A percentile compares a stretch with the other conserved stretches of the same genome.
These are phyloP conservation scores for Hemibates koningsi DNA, from an alignment of 2,113 vertebrate species.

Conservation along the genomic window DNA sequence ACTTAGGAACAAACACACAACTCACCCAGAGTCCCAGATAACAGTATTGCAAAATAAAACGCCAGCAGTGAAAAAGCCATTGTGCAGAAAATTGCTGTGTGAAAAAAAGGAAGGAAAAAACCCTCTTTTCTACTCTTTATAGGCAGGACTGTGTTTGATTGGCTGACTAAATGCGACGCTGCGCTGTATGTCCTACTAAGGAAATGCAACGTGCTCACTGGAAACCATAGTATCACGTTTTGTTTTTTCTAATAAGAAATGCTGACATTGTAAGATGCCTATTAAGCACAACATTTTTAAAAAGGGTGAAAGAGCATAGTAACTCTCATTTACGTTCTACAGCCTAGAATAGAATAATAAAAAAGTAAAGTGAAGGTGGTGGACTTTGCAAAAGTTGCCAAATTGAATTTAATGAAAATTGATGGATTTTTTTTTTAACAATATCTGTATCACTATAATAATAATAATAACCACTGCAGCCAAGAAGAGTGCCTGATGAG, in stretches of 20 bases:
- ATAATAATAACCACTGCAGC: too few relatives aligned
- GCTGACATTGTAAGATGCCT: background rate
- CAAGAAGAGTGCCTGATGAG: too few relatives aligned
- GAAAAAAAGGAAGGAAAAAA: background rate
- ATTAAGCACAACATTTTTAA: background rate
- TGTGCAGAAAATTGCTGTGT: background rate
- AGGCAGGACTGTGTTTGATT: background rate
- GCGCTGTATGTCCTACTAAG: background rate
- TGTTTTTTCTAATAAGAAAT: background rate
- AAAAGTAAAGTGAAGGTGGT: background rate
- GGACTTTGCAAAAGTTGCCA: background rate
- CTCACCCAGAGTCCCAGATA: background rate
- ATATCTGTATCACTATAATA: background rate
- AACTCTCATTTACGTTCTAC: accelerated
- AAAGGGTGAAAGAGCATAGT: background rate
- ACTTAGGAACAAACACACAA: background rate
- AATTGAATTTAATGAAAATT: background rate
- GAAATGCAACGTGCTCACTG: background rate
- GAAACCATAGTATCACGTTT: background rate
- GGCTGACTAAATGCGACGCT: background rate
- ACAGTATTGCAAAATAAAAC: background rate
- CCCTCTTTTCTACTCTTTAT: background rate
- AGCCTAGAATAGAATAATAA: background rate
- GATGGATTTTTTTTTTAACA: background rate
- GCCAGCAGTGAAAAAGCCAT: background rate